A percentile compares a stretch with the other conserved stretches of the same genome.
These are phyloP conservation scores for Drosophila rellima DNA, from an alignment of 2,888 invertebrate species.

Conservation along the genomic window DNA sequence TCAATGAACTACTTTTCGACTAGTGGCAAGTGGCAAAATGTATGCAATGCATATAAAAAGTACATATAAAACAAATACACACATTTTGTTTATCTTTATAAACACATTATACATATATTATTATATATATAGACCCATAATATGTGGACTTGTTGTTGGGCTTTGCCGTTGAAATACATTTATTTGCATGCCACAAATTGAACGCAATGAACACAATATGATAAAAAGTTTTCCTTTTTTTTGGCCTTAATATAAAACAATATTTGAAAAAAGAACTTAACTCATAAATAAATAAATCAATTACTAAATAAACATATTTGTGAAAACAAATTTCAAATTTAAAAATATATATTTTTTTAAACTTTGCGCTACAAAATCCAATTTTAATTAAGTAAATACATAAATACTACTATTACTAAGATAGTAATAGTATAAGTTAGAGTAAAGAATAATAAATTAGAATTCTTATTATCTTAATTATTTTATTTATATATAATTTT, in stretches of 20 bases:
- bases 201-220: conserved; percentile 45
- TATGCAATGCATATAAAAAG: conserved; percentile 56
- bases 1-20: conserved; percentile 79
- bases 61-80: conserved; percentile 50
- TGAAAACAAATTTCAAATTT: no score
- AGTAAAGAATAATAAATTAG: no score
- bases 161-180: conserved; percentile 25
- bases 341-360: no score
- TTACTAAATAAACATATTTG: no score
- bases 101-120: conserved; percentile 2
- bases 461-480: no score
- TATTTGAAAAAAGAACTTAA: conserved; percentile 12
- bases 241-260: conserved; percentile 18
- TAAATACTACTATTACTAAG: no score
- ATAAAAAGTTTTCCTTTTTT: conserved; percentile 17
- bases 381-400: no score
- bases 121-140: conserved; percentile 28
- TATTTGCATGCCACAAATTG: conserved; percentile 53
- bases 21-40: conserved; percentile 63
- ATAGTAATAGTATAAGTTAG: no score
- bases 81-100: conserved; percentile 18
- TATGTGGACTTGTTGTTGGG: conserved; percentile 26
- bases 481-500: neutral
- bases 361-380: no score
- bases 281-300: neutral